phyloP scores from a whole-genome alignment of 1,140 invertebrate genomes.

The Psix sp. region DNA sequence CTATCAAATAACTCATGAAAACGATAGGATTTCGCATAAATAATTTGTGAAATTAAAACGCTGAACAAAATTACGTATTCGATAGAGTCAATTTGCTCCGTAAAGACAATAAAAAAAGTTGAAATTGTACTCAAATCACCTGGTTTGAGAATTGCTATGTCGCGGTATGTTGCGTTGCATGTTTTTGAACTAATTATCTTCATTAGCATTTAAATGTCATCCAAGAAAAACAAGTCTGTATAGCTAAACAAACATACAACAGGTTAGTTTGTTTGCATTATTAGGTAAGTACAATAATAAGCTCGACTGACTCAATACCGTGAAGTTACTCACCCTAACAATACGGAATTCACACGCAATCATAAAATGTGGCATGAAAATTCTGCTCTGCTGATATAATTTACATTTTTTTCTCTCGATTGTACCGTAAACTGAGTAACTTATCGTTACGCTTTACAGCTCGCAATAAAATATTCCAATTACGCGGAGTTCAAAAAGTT shows the following conservation, averaged over 20 bases:
- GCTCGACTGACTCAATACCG: conserved; percentile 10
- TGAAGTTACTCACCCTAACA: conserved; percentile 24
- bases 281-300: background rate
- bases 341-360: conserved; percentile 40
- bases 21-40: no score
- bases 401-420: conserved; percentile 19
- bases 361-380: conserved; percentile 23
- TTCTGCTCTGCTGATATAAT: conserved; percentile 21
- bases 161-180: no score
- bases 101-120: no score
- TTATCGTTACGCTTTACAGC: conserved; percentile 12
- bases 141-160: no score
- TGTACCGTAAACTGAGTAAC: conserved; percentile 10
- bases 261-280: background rate
- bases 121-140: no score
- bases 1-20: no score
- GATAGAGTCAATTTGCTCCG: no score
- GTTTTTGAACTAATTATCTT: no score
- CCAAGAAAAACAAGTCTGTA: background rate
- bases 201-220: no score
- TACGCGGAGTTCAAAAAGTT: background rate
- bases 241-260: no score
- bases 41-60: no score
- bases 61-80: no score
- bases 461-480: conserved; percentile 9